Evolutionary conservation across 2,113 vertebrate species (phyloP).

Genomic region (Eclectus roratus): DNA sequence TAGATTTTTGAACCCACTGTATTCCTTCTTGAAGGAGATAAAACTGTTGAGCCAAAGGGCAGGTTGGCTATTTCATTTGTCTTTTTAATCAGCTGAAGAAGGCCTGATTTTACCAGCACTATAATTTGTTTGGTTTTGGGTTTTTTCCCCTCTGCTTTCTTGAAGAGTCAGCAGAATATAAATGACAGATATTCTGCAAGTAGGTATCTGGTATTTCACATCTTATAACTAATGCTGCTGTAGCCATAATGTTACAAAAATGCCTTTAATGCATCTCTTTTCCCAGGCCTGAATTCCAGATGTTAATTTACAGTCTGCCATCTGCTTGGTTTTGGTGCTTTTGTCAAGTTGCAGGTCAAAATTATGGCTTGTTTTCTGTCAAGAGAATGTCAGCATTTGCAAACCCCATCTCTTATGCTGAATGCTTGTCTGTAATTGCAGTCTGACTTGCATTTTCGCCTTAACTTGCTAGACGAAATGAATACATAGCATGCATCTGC

Average conservation of each 20-base stretch:
- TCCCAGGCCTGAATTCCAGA: constrained; percentile 42
- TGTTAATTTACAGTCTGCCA: constrained; percentile 47
- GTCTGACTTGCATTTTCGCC: neutral
- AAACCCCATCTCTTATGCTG: neutral
- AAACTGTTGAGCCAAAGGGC: neutral
- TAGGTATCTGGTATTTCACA: neutral
- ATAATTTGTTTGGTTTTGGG: neutral
- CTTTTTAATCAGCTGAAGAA: constrained; percentile 4
- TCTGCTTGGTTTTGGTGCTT: constrained; percentile 43
- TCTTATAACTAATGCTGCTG: neutral
- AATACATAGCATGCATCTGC: neutral
- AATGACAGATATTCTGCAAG: neutral
- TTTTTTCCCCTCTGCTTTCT: rapidly evolving
- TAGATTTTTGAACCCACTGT: neutral
- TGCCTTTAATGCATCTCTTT: neutral
- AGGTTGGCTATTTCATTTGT: neutral
- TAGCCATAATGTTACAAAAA: constrained; percentile 4
- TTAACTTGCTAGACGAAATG: neutral
- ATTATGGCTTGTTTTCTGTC: neutral
- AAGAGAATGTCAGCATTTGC: neutral
- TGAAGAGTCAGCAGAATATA: neutral
- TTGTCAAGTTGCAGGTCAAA: constrained; percentile 38
- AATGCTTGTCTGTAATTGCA: neutral
- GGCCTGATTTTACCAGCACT: neutral
- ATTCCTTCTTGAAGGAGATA: neutral